Percentiles rank a stretch among this genome's conserved stretches.
Evolutionary conservation across 2,888 invertebrate genomes (phyloP).

Genomic region (Ophion obscuratus): DNA sequence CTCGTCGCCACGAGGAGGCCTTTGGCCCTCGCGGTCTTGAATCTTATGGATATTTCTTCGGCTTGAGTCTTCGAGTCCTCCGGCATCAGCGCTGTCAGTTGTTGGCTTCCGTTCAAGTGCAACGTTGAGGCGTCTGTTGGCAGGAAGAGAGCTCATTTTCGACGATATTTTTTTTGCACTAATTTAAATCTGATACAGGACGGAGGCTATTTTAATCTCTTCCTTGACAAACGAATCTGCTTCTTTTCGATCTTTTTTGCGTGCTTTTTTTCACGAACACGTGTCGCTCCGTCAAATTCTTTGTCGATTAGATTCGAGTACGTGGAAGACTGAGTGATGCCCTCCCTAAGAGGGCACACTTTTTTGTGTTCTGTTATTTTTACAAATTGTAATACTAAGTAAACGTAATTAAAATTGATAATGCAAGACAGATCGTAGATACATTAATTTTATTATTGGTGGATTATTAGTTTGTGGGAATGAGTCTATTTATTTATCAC

Average conservation of each 20-base stretch:
- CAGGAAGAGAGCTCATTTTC: background rate
- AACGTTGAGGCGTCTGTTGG: constrained; percentile 92
- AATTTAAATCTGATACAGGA: background rate
- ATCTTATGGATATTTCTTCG: constrained; percentile 94
- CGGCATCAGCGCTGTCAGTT: constrained; percentile 91
- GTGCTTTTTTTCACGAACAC: background rate
- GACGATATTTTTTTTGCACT: background rate
- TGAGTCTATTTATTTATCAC: too few relatives aligned
- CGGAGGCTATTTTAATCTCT: background rate
- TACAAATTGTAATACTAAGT: too few relatives aligned
- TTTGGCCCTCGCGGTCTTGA: constrained; percentile 92
- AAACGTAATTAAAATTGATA: too few relatives aligned
- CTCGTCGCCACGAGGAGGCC: constrained; percentile 92
- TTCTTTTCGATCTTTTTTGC: background rate
- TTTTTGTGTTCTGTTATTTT: too few relatives aligned
- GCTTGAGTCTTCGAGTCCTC: constrained; percentile 93
- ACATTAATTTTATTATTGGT: too few relatives aligned
- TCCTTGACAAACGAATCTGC: too few relatives aligned
- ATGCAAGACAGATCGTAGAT: too few relatives aligned
- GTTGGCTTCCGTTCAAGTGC: constrained; percentile 95
- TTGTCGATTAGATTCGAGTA: too few relatives aligned
- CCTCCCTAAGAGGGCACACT: too few relatives aligned
- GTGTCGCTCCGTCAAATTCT: too few relatives aligned
- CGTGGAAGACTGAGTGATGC: too few relatives aligned
- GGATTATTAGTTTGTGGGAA: too few relatives aligned